Evolutionary conservation across 2,113 vertebrate genomes (phyloP), one percentile per base, ranked within the genome.

Genomic region (Clarias batrachus): DNA sequence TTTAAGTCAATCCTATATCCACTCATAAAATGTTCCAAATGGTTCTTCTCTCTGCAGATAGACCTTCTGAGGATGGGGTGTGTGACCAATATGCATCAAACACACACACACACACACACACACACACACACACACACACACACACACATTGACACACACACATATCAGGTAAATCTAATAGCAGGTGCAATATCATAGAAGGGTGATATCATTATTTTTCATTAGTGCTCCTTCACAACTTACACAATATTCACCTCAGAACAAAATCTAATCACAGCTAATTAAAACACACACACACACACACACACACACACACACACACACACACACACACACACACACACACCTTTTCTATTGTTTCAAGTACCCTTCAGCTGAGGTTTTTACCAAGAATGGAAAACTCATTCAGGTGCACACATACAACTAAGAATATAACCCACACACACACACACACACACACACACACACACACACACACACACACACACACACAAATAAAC

Each of bases 161-260:
- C 89, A 93, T 91, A 91, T 87, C 86, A 90, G 93, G 91, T 92
- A 86, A 94, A 95, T 94, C 95, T 94, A 95, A 95, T 95, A 92
- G 91, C 93, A 91, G 92, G 94, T 94, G 92, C 93, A 93, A 94
- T 94, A 94, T 94, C 76, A 89, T 91, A 86, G 89, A 91, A 92
- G 91, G 92, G 93, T 94, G 91, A 92, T 90, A 92, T 91, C 94
- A 95, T 95, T 95, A 94, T 93, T 95, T 95, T 95, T 94, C 94
- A 95, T 95, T 93, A 95, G 90, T 92, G 94, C 93, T 90, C 83
- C 90, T 90, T 90, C 91, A 63, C 65, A 87, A 89, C 91, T 87
- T 91, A 86, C 80, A 89, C 91, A 89, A 91, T 89, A 83, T 76
- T 91, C 90, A 90, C 89, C 90, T 87, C 86, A 88, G 89, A 86